Base-by-base conservation (phyloP, 2,888 invertebrate genomes). In the Athalia circularis region DNA sequence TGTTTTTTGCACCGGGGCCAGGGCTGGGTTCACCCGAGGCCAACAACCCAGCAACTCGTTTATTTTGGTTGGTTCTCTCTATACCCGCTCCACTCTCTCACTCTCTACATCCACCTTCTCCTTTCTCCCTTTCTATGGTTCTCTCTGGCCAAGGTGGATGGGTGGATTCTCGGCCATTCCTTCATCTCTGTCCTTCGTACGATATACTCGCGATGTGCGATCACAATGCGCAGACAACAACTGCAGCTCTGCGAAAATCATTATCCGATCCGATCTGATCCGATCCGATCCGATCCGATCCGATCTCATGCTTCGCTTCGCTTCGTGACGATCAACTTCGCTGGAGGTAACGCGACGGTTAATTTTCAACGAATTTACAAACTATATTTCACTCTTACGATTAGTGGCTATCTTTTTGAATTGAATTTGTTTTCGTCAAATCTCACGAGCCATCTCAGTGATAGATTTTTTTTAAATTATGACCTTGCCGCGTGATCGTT, bases 11-110 rank as follows among this genome's bases (percentile, higher is more conserved):
- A 72, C 72, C 72, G 72, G 72, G 54, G 54, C 87, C 86, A 87
- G 88, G 87, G 88, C 88, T 89, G 87, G 87, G 88, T 88, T 89
- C 88, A 88, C 84, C 84, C 81, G 88, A 88, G 89, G 89, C 85
- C 89, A 88, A 88, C 88, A 88, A 88, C 88, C 88, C 86, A 87
- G 80, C 80, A 87, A 87, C 88, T 75, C 62, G 75, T 75, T 88
- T 87, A 88, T 88, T 88, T 87, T 86, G 87, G 87, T 86, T 86
- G 86, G 82, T 84, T 80, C 82, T 82, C 81, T 78, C 79, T 80
- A 83, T 81, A 85, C 85, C 83, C 81, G 67, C 52, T 47, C 62
- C 62, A 62, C 75, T 64, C 74, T 74, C 61, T 61, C 48, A 2
- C 11, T 54, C 70, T 43, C 68, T 15, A 15, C 52, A n/a, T 59